A percentile compares a stretch with the other conserved stretches of the same genome.
phyloP scores from a whole-genome alignment of 2,797 vertebrate species.

The Diplodus puntazzo region DNA sequence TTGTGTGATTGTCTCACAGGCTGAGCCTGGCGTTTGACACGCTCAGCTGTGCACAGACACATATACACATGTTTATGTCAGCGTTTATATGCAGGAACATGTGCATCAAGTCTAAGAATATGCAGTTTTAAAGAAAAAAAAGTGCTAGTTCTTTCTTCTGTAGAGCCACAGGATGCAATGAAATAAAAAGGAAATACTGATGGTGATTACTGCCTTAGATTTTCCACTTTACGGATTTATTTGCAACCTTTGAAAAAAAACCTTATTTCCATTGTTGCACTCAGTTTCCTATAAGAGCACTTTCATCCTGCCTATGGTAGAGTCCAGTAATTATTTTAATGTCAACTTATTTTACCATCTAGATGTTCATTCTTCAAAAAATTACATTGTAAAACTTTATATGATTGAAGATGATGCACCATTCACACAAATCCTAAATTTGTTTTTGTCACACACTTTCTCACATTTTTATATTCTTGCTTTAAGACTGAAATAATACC shows the following conservation, averaged over 20 bases:
- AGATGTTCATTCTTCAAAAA: neutral
- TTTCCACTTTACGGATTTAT: constrained; percentile 35
- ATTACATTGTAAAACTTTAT: constrained; percentile 14
- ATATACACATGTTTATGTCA: constrained; percentile 59
- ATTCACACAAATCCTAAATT: neutral
- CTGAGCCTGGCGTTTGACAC: constrained; percentile 75
- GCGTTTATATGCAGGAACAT: constrained; percentile 46
- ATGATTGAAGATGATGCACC: neutral
- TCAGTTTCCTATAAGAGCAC: constrained; percentile 1
- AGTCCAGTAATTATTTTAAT: constrained; percentile 23
- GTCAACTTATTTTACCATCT: constrained; percentile 6
- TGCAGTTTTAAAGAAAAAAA: constrained; percentile 40
- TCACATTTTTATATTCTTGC: neutral
- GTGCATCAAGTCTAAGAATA: constrained; percentile 26
- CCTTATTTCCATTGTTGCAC: constrained; percentile 27
- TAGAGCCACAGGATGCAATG: constrained; percentile 18
- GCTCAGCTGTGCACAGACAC: constrained; percentile 75
- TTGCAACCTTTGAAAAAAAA: constrained; percentile 46
- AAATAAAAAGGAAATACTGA: constrained; percentile 46
- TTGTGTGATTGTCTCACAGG: constrained; percentile 83
- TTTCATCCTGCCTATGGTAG: constrained; percentile 12
- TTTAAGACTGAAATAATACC: neutral
- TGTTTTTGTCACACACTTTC: neutral
- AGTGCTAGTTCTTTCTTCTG: constrained; percentile 14
- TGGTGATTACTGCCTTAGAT: constrained; percentile 43